phyloP scores from a whole-genome alignment of 2,797 vertebrate genomes.

The Rhinoraja longicauda region DNA sequence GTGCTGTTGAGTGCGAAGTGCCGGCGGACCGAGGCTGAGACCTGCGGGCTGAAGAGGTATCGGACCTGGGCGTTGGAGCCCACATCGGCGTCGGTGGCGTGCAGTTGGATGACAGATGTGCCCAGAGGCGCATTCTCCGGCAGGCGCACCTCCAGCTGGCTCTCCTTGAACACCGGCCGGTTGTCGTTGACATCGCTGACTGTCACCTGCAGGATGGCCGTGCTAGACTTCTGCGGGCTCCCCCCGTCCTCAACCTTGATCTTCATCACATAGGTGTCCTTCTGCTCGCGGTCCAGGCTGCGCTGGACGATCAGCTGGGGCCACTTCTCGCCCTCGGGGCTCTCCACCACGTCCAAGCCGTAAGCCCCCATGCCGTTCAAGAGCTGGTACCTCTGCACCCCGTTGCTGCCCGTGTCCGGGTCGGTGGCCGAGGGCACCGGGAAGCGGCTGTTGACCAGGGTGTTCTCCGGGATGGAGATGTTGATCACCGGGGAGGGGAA shows the following conservation, averaged over 20 bases:
- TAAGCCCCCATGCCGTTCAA: constrained; percentile 93
- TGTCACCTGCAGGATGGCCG: constrained; percentile 94
- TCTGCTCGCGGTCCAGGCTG: constrained; percentile 95
- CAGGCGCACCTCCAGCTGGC: constrained; percentile 91
- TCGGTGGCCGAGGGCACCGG: constrained; percentile 96
- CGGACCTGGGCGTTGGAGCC: constrained; percentile 93
- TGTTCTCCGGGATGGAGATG: constrained; percentile 98
- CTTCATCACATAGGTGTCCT: constrained; percentile 99
- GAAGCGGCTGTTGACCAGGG: constrained; percentile 95
- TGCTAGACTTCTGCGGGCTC: constrained; percentile 95
- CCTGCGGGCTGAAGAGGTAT: constrained; percentile 93
- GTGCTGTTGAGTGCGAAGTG: constrained; percentile 94
- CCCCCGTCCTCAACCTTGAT: constrained; percentile 98
- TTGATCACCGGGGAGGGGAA: constrained; percentile 98
- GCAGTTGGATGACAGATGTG: constrained; percentile 91
- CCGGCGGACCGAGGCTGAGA: constrained; percentile 86
- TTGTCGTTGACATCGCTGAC: constrained; percentile 98
- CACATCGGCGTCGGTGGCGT: constrained; percentile 92
- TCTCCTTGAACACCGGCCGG: constrained; percentile 90
- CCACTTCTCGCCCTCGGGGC: constrained; percentile 98
- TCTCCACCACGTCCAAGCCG: constrained; percentile 97
- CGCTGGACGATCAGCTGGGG: constrained; percentile 97
- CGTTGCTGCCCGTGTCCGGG: constrained; percentile 94
- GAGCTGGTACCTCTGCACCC: constrained; percentile 94
- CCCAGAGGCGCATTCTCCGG: constrained; percentile 88